phyloP scores from a whole-genome alignment of 2,888 invertebrate genomes.

The Harmothoe impar region DNA sequence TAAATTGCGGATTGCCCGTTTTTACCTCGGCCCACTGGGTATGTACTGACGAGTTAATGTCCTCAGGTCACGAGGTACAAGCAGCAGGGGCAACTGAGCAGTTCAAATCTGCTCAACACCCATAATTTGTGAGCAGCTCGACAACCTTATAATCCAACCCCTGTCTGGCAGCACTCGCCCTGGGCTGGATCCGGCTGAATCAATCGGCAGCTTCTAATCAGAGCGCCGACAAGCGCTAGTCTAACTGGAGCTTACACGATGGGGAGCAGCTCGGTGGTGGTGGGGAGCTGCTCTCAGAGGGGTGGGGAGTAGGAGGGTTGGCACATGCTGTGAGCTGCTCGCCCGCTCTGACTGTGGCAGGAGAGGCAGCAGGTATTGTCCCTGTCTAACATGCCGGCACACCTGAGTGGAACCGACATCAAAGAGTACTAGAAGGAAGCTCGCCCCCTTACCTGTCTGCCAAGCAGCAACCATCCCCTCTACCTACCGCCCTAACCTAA shows the following conservation, averaged over 20 bases:
- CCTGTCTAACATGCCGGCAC: neutral
- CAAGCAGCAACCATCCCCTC: neutral
- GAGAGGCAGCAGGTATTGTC: neutral
- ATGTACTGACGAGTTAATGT: neutral
- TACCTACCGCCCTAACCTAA: neutral
- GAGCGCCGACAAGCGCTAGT: neutral
- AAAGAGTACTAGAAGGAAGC: neutral
- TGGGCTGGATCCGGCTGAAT: neutral
- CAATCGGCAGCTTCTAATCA: neutral
- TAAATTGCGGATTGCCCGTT: no score
- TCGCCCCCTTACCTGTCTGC: neutral
- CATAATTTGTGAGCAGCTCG: constrained; percentile 32
- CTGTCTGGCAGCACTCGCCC: neutral
- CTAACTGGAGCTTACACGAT: constrained; percentile 27
- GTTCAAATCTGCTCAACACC: neutral
- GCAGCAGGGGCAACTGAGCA: neutral
- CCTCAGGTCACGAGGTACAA: neutral
- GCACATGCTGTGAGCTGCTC: neutral
- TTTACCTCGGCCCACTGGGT: no score
- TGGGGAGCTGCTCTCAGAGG: neutral
- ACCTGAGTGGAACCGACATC: constrained; percentile 3
- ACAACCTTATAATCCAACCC: constrained; percentile 11
- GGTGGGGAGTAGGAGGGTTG: neutral
- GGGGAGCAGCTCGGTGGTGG: no score
- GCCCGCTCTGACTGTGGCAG: neutral